A percentile compares a stretch with the other conserved stretches of the same genome.
phyloP scores from a whole-genome alignment of 2,888 invertebrate species.

The Drosophila merina region DNA sequence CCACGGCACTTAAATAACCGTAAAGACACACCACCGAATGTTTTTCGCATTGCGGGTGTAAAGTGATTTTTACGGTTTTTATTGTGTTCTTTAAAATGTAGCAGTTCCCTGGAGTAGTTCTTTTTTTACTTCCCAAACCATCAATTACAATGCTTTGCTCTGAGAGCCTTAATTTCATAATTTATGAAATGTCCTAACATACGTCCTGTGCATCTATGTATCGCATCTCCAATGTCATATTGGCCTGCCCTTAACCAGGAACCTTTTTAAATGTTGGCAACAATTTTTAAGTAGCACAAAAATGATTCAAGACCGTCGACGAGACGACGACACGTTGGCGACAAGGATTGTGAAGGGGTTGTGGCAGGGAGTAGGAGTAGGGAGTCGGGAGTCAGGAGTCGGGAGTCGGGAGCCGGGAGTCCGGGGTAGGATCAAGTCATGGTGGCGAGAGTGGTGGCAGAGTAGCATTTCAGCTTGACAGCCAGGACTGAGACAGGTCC shows the following conservation, averaged over 20 bases:
- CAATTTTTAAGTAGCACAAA: slow-evolving; percentile 76
- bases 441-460: neutral
- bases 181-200: neutral
- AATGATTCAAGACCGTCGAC: slow-evolving; percentile 53
- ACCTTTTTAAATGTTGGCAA: slow-evolving; percentile 63
- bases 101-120: neutral
- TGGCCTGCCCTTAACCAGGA: neutral
- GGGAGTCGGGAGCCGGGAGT: neutral
- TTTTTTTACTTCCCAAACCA: neutral
- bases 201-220: no score
- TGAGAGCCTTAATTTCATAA: neutral
- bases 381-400: no score
- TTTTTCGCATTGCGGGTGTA: slow-evolving; percentile 5
- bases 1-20: slow-evolving; percentile 37
- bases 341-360: slow-evolving; percentile 5
- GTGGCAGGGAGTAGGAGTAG: neutral
- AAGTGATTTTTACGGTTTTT: slow-evolving; percentile 17
- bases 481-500: slow-evolving; percentile 2
- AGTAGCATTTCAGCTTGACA: slow-evolving; percentile 16
- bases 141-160: neutral
- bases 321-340: slow-evolving; percentile 16
- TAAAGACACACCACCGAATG: slow-evolving; percentile 26
- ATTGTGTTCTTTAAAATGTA: neutral
- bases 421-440: neutral
- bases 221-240: no score